Evolutionary conservation across 1,140 invertebrate genomes (phyloP).

Genomic region (Orius laevigatus): DNA sequence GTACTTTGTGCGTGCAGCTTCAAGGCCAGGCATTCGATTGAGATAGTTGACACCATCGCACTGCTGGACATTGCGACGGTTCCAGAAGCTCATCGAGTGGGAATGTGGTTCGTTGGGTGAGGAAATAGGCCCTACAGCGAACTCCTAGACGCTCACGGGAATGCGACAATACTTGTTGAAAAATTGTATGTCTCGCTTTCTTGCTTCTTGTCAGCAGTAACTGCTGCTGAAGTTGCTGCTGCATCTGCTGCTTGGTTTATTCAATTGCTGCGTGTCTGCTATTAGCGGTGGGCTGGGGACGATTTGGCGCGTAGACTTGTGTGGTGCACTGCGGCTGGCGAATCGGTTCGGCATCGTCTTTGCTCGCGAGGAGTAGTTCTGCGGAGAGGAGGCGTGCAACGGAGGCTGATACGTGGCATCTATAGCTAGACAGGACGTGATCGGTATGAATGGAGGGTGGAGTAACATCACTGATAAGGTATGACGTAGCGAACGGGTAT

Average conservation of each 20-base stretch:
- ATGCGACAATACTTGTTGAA: conserved; percentile 36
- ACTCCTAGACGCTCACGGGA: conserved; percentile 27
- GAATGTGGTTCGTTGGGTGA: conserved; percentile 12
- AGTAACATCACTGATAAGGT: too few species aligned
- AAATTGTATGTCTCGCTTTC: conserved; percentile 28
- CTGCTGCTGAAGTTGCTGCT: conserved; percentile 14
- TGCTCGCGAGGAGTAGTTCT: conserved; percentile 17
- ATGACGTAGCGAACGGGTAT: not conserved
- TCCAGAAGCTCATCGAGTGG: conserved; percentile 10
- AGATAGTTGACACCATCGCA: too few species aligned
- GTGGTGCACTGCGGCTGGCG: not conserved
- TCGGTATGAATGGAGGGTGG: conserved; percentile 20
- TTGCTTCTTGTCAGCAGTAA: conserved; percentile 24
- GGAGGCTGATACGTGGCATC: not conserved
- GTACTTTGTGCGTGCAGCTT: too few species aligned
- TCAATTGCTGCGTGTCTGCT: not conserved
- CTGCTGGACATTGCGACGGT: conserved; percentile 3
- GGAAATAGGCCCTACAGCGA: conserved; percentile 4
- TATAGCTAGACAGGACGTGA: conserved; percentile 1
- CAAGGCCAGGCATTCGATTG: too few species aligned
- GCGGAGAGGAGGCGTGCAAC: conserved; percentile 3
- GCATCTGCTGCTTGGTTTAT: conserved; percentile 4
- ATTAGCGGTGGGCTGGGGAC: conserved; percentile 6
- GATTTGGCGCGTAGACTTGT: not conserved
- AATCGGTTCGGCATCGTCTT: not conserved